Evolutionary conservation across 1,140 invertebrate species (phyloP).

Genomic region (Bombyx mori): DNA sequence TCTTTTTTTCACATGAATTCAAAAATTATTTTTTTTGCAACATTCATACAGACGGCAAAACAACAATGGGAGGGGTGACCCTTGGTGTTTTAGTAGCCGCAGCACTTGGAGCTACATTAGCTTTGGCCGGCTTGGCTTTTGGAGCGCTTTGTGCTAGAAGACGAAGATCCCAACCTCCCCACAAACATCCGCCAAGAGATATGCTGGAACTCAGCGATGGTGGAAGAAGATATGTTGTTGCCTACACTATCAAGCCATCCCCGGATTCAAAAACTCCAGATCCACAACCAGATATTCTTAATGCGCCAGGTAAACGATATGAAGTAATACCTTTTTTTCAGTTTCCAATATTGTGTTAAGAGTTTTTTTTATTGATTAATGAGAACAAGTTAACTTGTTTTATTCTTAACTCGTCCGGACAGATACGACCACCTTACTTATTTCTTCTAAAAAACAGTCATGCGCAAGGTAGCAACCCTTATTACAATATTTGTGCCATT

Average conservation of each 20-base stretch:
- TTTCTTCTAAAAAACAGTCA: no score
- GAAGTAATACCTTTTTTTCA: no score
- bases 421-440: no score
- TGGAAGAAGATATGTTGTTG: slow-evolving; percentile 55
- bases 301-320: slow-evolving; percentile 41
- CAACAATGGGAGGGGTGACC: slow-evolving; percentile 40
- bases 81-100: slow-evolving; percentile 50
- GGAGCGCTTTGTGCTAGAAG: slow-evolving; percentile 43
- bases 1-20: no score
- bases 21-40: no score
- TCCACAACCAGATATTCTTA: slow-evolving; percentile 60
- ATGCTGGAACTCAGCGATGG: slow-evolving; percentile 59
- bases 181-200: slow-evolving; percentile 57
- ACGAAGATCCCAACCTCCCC: slow-evolving; percentile 38
- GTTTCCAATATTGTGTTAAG: no score
- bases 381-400: no score
- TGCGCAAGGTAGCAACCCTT: no score
- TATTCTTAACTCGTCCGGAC: no score
- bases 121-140: slow-evolving; percentile 39
- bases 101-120: slow-evolving; percentile 33
- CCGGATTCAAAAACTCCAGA: slow-evolving; percentile 55
- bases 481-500: no score
- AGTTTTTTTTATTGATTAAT: no score
- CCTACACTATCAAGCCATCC: slow-evolving; percentile 59
- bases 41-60: slow-evolving; percentile 43